Evolutionary conservation across 2,797 vertebrate genomes (phyloP).

Genomic region (Tapirus indicus): DNA sequence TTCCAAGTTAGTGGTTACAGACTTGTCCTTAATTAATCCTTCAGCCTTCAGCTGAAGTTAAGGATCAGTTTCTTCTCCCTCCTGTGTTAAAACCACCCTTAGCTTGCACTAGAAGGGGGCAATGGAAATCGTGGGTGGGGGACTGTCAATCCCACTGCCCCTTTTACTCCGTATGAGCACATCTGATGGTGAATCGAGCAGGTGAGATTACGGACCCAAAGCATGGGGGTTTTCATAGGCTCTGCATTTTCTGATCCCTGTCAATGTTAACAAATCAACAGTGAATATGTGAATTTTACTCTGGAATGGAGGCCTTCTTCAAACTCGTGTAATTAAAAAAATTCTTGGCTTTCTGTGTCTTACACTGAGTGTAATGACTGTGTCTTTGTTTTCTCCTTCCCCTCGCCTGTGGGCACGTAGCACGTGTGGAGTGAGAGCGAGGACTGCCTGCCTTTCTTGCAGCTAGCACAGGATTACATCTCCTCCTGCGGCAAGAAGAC

Average conservation of each 20-base stretch:
- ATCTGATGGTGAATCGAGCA: not conserved
- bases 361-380: not conserved
- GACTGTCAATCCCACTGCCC: not conserved
- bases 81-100: not conserved
- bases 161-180: not conserved
- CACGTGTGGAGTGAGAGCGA: constrained; percentile 99
- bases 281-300: not conserved
- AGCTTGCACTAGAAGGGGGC: not conserved
- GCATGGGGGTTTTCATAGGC: not conserved
- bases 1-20: constrained; percentile 29
- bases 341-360: not conserved
- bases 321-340: not conserved
- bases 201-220: not conserved
- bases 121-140: not conserved
- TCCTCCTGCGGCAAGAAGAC: constrained; percentile 99
- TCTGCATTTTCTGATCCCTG: not conserved
- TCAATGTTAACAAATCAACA: not conserved
- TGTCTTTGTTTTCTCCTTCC: constrained; percentile 70
- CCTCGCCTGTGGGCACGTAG: constrained; percentile 85
- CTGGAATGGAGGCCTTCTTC: not conserved
- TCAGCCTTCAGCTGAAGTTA: constrained; percentile 5
- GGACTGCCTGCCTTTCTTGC: constrained; percentile 98
- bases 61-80: not conserved
- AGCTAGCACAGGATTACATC: constrained; percentile 98
- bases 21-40: constrained; percentile 36